Evolutionary conservation across 2,113 vertebrate genomes (phyloP).

Genomic region (Montifringilla adamsi): DNA sequence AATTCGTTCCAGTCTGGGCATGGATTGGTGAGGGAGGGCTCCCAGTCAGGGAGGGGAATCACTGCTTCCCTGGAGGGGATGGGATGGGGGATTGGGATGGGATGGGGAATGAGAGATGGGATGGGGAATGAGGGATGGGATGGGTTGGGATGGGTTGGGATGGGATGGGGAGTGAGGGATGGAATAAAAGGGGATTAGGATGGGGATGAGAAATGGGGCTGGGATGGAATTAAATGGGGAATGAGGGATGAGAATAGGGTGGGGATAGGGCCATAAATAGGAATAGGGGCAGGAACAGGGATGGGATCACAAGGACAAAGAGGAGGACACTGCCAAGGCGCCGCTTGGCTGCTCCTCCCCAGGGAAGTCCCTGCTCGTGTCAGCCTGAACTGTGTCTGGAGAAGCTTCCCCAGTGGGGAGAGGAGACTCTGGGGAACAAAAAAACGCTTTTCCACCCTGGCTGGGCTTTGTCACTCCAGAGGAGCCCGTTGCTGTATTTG

Average conservation of each 20-base stretch:
- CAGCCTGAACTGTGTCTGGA: fast-evolving
- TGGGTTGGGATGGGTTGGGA: neutral
- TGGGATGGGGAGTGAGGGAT: no score
- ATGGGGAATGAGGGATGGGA: neutral
- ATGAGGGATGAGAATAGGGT: neutral
- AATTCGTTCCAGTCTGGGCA: neutral
- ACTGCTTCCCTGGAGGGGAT: neutral
- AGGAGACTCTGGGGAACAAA: neutral
- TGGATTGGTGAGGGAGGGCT: neutral
- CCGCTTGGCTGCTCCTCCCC: fast-evolving
- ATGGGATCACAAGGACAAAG: neutral
- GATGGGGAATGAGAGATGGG: no score
- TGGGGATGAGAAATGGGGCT: no score
- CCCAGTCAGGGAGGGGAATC: neutral
- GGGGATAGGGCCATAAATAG: neutral
- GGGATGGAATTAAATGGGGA: neutral
- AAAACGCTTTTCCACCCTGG: neutral
- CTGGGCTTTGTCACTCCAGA: neutral
- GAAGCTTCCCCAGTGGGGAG: neutral
- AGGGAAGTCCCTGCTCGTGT: fast-evolving
- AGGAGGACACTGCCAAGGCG: neutral
- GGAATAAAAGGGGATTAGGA: no score
- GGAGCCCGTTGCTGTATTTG: neutral
- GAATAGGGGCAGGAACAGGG: neutral
- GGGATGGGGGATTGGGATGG: no score